A percentile compares a stretch with the other conserved stretches of the same genome.
Conservation (phyloP, 2,113 vertebrate species). For the Arizona elegans region DNA sequence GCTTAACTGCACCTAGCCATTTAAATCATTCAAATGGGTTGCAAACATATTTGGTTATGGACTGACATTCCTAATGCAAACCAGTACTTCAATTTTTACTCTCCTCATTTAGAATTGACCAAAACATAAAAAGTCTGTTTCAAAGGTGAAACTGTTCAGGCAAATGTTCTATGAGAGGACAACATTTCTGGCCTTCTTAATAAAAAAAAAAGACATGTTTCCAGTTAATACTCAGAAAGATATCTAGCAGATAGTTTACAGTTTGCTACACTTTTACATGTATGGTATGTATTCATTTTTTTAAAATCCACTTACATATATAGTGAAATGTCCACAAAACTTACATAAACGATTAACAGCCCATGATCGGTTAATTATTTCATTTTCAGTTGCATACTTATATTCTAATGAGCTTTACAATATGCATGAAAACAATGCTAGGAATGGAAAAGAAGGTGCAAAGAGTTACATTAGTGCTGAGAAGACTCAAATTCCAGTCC, state of each 20-base stretch:
- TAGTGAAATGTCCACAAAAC: neutral
- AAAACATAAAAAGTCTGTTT: neutral
- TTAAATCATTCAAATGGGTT: neutral
- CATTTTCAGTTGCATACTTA: neutral
- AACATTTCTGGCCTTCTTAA: neutral
- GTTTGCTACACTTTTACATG: neutral
- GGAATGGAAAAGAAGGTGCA: neutral
- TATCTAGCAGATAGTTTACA: neutral
- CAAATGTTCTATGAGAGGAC: neutral
- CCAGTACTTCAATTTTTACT: neutral
- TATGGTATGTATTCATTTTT: neutral
- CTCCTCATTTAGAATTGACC: neutral
- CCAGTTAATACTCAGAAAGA: neutral
- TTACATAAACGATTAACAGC: neutral
- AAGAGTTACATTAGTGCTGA: neutral
- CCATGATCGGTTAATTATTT: neutral
- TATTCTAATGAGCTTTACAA: neutral
- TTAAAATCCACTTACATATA: neutral
- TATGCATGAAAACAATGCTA: neutral
- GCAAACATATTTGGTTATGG: neutral
- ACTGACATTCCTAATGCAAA: neutral
- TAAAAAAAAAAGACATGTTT: neutral
- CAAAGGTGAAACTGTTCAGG: neutral
- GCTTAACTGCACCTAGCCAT: neutral
- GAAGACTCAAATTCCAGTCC: neutral